Conservation (phyloP, 2,888 invertebrate genomes). For the Synanthedon formicaeformis region DNA sequence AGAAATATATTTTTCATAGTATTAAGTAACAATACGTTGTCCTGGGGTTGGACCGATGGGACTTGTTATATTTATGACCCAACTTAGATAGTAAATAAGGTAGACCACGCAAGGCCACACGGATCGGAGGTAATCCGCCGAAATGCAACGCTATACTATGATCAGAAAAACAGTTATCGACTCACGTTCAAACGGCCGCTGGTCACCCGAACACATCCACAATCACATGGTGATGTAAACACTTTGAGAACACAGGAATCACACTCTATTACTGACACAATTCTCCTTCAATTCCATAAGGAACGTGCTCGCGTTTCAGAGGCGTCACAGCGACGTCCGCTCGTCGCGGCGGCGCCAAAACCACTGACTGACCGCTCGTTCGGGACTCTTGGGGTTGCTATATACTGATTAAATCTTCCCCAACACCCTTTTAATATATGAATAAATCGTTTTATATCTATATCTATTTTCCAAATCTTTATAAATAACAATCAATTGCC, state of each 20-base stretch:
- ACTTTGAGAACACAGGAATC: neutral
- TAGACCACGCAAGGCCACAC: conserved; percentile 2
- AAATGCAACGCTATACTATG: conserved; percentile 1
- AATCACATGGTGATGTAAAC: neutral
- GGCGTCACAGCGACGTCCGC: conserved; percentile 22
- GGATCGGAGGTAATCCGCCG: neutral
- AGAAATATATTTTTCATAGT: too few relatives aligned
- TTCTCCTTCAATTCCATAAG: neutral
- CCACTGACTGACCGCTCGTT: conserved; percentile 32
- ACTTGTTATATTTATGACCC: conserved; percentile 8
- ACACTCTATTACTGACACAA: neutral
- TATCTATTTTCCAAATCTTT: too few relatives aligned
- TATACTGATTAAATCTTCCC: neutral
- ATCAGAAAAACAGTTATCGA: neutral
- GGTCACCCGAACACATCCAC: neutral
- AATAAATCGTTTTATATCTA: too few relatives aligned
- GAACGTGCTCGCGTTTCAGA: neutral
- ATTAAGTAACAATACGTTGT: neutral
- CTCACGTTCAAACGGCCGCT: neutral
- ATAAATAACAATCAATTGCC: too few relatives aligned
- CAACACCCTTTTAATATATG: too few relatives aligned
- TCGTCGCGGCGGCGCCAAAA: conserved; percentile 41
- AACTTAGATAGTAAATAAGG: conserved; percentile 9
- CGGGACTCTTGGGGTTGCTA: conserved; percentile 33
- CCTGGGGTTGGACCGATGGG: neutral